These are phyloP conservation scores for Sternarchorhynchus goeldii DNA, from an alignment of 2,797 vertebrate genomes.

Conservation along the genomic window DNA sequence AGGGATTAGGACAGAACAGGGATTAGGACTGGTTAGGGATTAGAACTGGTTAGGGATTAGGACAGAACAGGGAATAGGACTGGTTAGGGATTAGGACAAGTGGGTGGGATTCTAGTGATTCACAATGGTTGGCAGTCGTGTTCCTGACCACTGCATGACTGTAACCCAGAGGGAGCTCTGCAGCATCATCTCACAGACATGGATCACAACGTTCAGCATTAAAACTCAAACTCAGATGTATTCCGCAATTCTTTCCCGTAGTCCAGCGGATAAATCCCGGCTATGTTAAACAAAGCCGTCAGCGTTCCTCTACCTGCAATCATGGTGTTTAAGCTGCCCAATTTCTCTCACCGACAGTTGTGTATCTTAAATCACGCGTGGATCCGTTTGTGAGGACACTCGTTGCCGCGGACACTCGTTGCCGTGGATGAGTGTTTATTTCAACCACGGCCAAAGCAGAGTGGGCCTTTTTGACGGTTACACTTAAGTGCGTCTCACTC, in stretches of 20 bases:
- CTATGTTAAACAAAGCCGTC: conserved; percentile 29
- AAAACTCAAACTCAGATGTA: not conserved
- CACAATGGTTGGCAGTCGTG: not conserved
- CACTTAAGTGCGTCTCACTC: conserved; percentile 23
- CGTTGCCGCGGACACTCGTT: conserved; percentile 21
- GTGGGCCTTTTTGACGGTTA: conserved; percentile 11
- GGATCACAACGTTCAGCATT: not conserved
- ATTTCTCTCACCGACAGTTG: conserved; percentile 52
- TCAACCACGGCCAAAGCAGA: conserved; percentile 15
- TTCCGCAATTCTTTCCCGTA: not conserved
- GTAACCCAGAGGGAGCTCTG: not conserved
- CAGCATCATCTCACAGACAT: not conserved
- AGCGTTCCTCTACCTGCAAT: conserved; percentile 32
- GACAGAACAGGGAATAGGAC: too few relatives aligned
- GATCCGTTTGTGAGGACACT: conserved; percentile 21
- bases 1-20: too few relatives aligned
- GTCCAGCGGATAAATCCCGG: conserved; percentile 21
- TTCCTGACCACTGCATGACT: not conserved
- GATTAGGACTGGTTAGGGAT: too few relatives aligned
- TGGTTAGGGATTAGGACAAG: too few relatives aligned
- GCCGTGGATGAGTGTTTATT: conserved; percentile 22
- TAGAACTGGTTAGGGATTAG: too few relatives aligned
- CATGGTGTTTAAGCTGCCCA: conserved; percentile 34
- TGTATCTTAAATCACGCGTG: conserved; percentile 53
- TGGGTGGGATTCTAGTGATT: not conserved